These are phyloP conservation scores for Spatula versicolor DNA, from an alignment of 2,797 vertebrate species.

Conservation along the genomic window DNA sequence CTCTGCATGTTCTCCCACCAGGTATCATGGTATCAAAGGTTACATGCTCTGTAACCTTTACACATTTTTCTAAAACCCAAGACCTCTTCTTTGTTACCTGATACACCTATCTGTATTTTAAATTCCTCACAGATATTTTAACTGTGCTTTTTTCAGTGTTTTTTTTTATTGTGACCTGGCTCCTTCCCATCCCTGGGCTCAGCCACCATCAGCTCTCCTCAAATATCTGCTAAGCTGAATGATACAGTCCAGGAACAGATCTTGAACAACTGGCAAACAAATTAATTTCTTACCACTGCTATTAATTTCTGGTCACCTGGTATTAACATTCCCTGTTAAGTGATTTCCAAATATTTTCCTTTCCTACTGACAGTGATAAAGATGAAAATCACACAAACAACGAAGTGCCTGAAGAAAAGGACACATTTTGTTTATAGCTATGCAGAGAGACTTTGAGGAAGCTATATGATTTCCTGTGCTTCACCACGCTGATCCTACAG, in stretches of 20 bases:
- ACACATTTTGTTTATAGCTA: neutral
- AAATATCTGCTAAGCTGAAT: neutral
- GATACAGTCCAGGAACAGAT: neutral
- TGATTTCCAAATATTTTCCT: neutral
- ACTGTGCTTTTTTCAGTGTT: neutral
- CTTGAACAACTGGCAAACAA: neutral
- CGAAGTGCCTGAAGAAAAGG: neutral
- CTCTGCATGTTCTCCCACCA: neutral
- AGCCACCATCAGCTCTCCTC: neutral
- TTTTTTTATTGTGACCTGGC: neutral
- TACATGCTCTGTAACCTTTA: fast-evolving
- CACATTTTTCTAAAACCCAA: neutral
- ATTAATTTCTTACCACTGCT: neutral
- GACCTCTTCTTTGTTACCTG: neutral
- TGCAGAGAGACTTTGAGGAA: neutral
- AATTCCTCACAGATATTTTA: neutral
- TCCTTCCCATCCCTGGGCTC: neutral
- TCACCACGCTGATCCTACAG: neutral
- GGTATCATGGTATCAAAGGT: neutral
- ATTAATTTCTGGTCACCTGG: neutral
- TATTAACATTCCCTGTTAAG: neutral
- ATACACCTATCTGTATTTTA: neutral
- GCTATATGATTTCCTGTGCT: neutral
- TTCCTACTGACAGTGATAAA: neutral
- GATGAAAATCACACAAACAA: neutral